Conservation (phyloP, 1,140 invertebrate species). For the Penaeus vannamei region DNA sequence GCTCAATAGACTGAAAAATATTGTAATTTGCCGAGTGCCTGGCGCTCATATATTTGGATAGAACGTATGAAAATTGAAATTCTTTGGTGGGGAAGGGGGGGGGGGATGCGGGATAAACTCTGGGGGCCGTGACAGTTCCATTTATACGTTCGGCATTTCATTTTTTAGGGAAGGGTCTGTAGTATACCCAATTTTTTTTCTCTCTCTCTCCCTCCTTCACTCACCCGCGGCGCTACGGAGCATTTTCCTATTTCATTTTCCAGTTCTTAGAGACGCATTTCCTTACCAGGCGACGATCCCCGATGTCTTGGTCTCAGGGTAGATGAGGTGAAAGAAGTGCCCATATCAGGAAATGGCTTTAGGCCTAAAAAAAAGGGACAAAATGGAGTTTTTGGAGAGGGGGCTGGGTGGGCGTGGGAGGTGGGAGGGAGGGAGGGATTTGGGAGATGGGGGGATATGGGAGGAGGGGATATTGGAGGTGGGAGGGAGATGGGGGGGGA, state of each 20-base stretch:
- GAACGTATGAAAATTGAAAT: conserved; percentile 56
- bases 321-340: no score
- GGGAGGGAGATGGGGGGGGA: no score
- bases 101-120: conserved; percentile 40
- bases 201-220: no score
- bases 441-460: no score
- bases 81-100: neutral
- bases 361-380: no score
- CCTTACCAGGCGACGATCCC: no score
- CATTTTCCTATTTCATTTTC: conserved; percentile 55
- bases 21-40: conserved; percentile 64
- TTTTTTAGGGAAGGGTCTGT: conserved; percentile 8
- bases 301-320: no score
- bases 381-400: no score
- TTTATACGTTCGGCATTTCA: conserved; percentile 44
- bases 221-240: neutral
- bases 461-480: no score
- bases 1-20: conserved; percentile 63
- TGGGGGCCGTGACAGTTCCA: conserved; percentile 45
- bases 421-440: no score
- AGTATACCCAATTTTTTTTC: conserved; percentile 44
- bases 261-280: conserved; percentile 2
- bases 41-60: conserved; percentile 56
- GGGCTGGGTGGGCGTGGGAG: no score
- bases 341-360: no score